Conservation (phyloP, 2,888 invertebrate genomes). For the Iselma pallidipennis region DNA sequence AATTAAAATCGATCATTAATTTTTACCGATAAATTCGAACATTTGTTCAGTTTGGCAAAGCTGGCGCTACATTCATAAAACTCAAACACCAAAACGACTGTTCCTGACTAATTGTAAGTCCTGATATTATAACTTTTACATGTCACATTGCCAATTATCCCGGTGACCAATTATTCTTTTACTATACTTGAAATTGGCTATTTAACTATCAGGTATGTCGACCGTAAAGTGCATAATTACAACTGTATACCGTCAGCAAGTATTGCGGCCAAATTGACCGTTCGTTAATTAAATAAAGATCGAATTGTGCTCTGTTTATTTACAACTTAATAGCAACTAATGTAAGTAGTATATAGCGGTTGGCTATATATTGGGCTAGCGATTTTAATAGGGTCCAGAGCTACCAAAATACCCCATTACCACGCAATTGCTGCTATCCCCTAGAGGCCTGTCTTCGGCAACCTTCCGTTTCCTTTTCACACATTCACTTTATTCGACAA, state of each 20-base stretch:
- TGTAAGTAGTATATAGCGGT: conserved; percentile 11
- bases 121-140: neutral
- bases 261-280: neutral
- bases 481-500: conserved; percentile 13
- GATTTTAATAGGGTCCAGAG: conserved; percentile 36
- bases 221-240: neutral
- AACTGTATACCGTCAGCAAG: neutral
- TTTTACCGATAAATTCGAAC: conserved; percentile 15
- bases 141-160: neutral
- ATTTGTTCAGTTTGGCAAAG: neutral
- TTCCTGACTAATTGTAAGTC: too few relatives aligned
- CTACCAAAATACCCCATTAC: conserved; percentile 38
- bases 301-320: conserved; percentile 24
- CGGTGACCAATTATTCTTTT: too few relatives aligned
- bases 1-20: conserved; percentile 32
- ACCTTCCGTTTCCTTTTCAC: conserved; percentile 16
- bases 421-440: conserved; percentile 38
- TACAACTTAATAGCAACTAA: conserved; percentile 22
- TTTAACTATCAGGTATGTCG: too few relatives aligned
- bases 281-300: conserved; percentile 23
- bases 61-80: neutral
- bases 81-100: neutral
- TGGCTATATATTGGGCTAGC: conserved; percentile 20
- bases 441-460: conserved; percentile 24
- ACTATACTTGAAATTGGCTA: too few relatives aligned